Evolutionary conservation across 2,797 vertebrate species (phyloP), one percentile per base, ranked within the genome.

Genomic region (Etheostoma nigrum): DNA sequence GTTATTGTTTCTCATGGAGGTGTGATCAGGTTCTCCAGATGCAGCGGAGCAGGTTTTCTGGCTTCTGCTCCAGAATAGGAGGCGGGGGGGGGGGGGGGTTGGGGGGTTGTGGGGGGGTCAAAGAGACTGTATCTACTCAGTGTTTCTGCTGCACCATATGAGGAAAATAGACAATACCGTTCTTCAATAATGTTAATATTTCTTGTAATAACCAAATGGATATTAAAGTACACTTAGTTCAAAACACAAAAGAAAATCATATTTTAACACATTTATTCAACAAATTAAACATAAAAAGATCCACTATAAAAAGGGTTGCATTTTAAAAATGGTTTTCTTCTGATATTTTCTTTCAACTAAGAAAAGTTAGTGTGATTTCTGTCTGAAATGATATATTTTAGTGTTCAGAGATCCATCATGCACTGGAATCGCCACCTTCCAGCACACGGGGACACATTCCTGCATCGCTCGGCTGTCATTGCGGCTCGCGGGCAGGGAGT

Each of bases 11-110:
- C 25, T 15, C 15, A 33, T 23, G 0, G 44, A 76, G 64, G 49
- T 87, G 25, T 85, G 71, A 81, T 86, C 89, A 76, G 81, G 87
- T 88, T 89, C 78, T 25, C 81, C 81, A 83, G 74, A 47, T 72
- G 72, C 33, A 23, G 25, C 15, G 9, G 16, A 62, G 52, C 72
- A 52, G 1, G 42, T 67, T 75, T 71, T 71, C 72, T 62, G 33
- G 58, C 65, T 36, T 10, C 57, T 5, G 49, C 40, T 70, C 15
- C 30, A 42, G 67, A 47, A 16, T 0, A 21, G 23, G 30, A 4
- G 15, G 40, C 3, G 10, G 7, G 19, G 27, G 40, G 4, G 12
- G 7, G 18, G 27, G 40, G 44, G n/a, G 53, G 54, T 6, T 9
- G 36, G 18, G 33, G 5, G 36, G 18, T 19, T 2, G 27, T 3